Conservation (phyloP, 2,888 invertebrate species). For the Oscheius onirici region DNA sequence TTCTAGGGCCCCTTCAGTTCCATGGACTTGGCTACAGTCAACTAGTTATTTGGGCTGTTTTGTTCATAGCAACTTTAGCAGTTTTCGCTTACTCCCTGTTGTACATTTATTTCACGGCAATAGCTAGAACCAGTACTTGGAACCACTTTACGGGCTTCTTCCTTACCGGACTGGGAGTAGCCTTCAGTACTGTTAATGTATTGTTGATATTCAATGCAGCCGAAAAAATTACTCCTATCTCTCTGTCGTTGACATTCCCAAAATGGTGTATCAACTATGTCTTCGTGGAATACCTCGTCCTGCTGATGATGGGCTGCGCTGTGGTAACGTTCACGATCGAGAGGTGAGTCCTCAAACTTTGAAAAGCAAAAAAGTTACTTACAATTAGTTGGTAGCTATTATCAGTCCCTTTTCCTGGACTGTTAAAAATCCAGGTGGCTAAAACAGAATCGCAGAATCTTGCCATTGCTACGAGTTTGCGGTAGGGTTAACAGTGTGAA, state of each 20-base stretch:
- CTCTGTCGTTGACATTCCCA: not conserved
- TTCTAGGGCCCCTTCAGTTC: not conserved
- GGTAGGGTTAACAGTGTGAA: too few relatives aligned
- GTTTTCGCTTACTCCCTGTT: slow-evolving; percentile 15
- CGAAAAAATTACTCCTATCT: not conserved
- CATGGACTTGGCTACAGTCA: not conserved
- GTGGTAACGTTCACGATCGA: slow-evolving; percentile 14
- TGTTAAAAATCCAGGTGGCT: too few relatives aligned
- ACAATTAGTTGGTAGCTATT: too few relatives aligned
- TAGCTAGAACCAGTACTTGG: slow-evolving; percentile 2
- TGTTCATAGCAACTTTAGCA: not conserved
- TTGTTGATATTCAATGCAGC: not conserved
- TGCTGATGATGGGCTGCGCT: slow-evolving; percentile 10
- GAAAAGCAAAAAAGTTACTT: too few relatives aligned
- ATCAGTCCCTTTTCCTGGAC: too few relatives aligned
- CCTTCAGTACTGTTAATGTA: not conserved
- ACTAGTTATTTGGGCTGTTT: not conserved
- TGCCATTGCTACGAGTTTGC: too few relatives aligned
- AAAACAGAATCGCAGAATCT: too few relatives aligned
- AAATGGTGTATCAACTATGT: not conserved
- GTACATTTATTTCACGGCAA: slow-evolving; percentile 8
- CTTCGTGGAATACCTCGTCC: slow-evolving; percentile 12
- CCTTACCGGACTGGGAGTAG: not conserved
- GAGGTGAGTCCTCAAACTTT: not conserved
- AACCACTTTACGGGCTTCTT: not conserved